These are phyloP conservation scores for Hippolais icterina DNA, from an alignment of 2,113 vertebrate genomes.

Conservation along the genomic window DNA sequence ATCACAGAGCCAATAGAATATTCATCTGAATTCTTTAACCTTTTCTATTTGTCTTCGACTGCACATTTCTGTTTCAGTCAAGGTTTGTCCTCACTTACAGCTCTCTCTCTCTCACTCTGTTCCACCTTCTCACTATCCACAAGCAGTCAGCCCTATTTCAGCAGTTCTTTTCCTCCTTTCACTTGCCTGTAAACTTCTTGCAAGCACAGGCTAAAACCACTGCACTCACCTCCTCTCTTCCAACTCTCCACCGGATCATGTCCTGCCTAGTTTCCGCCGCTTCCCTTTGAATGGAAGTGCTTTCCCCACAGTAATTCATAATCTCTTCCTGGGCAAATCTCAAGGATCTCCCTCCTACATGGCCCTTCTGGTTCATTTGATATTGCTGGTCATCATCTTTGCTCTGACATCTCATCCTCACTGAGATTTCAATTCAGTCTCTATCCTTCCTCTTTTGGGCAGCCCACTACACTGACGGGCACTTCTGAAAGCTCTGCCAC, in stretches of 20 bases:
- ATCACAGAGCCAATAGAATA: not conserved
- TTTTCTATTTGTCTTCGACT: not conserved
- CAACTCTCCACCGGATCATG: not conserved
- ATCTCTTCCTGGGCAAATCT: not conserved
- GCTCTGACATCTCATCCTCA: not conserved
- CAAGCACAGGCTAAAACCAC: not conserved
- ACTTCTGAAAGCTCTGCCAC: not conserved
- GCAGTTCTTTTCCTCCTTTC: not conserved
- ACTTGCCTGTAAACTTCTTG: not conserved
- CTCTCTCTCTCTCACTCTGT: not conserved
- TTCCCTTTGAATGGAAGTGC: not conserved
- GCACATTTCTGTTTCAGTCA: not conserved
- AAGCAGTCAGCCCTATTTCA: not conserved
- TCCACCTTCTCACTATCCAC: not conserved
- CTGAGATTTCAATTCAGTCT: not conserved
- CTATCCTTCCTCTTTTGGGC: not conserved
- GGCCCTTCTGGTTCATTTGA: not conserved
- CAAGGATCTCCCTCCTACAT: not conserved
- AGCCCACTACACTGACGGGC: accelerated
- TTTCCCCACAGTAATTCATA: not conserved
- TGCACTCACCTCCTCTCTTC: not conserved
- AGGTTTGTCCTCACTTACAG: not conserved
- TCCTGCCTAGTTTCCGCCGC: not conserved
- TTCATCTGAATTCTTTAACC: not conserved
- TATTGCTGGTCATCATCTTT: not conserved